Evolutionary conservation across 2,888 invertebrate species (phyloP).

Genomic region (Drosophila barbarae): DNA sequence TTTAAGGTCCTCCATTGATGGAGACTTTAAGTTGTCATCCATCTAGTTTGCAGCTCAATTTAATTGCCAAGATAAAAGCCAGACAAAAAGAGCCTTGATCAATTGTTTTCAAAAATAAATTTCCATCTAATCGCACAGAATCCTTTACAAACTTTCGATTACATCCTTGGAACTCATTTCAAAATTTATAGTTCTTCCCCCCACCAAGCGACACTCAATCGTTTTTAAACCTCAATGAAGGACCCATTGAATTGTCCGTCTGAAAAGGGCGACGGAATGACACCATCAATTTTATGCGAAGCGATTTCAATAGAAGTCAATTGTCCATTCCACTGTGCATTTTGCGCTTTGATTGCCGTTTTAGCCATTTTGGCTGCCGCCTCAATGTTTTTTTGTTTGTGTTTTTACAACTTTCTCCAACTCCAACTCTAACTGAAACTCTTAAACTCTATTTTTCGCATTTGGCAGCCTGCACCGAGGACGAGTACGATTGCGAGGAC

Average conservation of each 20-base stretch:
- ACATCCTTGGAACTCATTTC: background rate
- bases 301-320: slow-evolving; percentile 31
- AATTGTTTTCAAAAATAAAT: background rate
- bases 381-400: background rate
- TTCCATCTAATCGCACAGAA: background rate
- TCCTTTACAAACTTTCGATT: background rate
- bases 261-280: slow-evolving; percentile 9
- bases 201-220: slow-evolving; percentile 2
- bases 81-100: background rate
- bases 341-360: slow-evolving; percentile 34
- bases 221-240: background rate
- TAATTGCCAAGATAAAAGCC: background rate
- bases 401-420: slow-evolving; percentile 37
- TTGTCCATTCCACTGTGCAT: slow-evolving; percentile 41
- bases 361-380: slow-evolving; percentile 4
- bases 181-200: background rate
- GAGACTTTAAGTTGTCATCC: slow-evolving; percentile 13
- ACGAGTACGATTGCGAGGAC: slow-evolving; percentile 92
- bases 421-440: slow-evolving; percentile 7
- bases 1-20: slow-evolving; percentile 19
- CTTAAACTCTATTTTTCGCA: slow-evolving; percentile 15
- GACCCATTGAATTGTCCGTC: slow-evolving; percentile 11
- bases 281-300: slow-evolving; percentile 24
- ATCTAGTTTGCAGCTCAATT: slow-evolving; percentile 1
- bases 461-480: slow-evolving; percentile 69